Evolutionary conservation across 2,113 vertebrate species (phyloP), one percentile per base, ranked within the genome.

Genomic region (Argyrosomus japonicus): DNA sequence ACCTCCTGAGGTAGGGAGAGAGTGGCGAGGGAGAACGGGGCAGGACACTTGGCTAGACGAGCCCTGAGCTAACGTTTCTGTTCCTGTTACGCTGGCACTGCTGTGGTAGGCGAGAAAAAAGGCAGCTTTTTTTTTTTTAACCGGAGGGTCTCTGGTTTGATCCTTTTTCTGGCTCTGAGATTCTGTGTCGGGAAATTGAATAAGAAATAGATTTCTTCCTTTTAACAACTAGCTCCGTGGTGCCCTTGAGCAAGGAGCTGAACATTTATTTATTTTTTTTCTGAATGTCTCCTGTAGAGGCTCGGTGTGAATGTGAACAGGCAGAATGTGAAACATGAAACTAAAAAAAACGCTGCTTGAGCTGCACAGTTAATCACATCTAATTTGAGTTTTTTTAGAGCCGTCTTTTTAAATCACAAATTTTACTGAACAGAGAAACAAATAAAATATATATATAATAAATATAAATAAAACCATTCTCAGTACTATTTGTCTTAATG

Each of bases 1-100:
- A 80, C 87, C 85, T 87, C 91, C 89, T 57, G 84, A 87, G 90
- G 88, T 79, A 29, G 70, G 62, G 85, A 81, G 84, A 82, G 85
- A 53, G 82, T 3, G 80, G 75, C 25, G 56, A 79, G 77, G 69
- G 74, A 82, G 69, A 77, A 43, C 19, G 32, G 32, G 79, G 78
- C 63, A 68, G 83, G 88, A 79, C 80, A 36, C 67, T 79, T 45
- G 65, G 85, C 61, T 13, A 61, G 23, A 70, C 17, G 45, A 67
- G 21, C 62, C 50, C 27, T 23, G 6, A 75, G 73, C 82, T 57
- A 53, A 57, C 7, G 0, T n/a, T 43, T 81, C 69, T 63, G 57
- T 70, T 73, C 50, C 51, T 29, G 60, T 72, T 70, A 23, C 57
- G 21, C 63, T 57, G 77, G 53, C 32, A 2, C 50, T 6, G 68